These are phyloP conservation scores for Crypturellus undulatus DNA, from an alignment of 2,113 vertebrate species.

Conservation along the genomic window DNA sequence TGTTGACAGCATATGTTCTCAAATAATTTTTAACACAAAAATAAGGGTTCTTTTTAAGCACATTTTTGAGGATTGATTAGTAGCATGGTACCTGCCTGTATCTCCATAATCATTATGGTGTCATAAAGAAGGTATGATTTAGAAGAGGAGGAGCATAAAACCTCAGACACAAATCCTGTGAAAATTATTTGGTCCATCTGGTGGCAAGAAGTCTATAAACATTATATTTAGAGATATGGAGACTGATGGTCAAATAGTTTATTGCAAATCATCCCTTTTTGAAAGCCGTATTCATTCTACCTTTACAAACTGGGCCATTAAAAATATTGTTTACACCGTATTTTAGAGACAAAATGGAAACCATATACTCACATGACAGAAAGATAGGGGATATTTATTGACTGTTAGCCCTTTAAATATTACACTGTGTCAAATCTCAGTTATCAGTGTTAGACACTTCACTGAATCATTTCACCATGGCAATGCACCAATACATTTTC, in stretches of 20 bases:
- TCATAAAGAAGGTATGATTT: conserved; percentile 1
- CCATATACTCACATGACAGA: not conserved
- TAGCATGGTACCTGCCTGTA: not conserved
- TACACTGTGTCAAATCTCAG: not conserved
- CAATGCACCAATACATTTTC: not conserved
- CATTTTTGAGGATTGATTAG: not conserved
- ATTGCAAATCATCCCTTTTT: conserved; percentile 28
- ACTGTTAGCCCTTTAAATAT: conserved; percentile 6
- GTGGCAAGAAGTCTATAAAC: not conserved
- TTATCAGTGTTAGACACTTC: not conserved
- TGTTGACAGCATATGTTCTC: not conserved
- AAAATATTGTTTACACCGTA: conserved; percentile 16
- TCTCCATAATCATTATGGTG: not conserved
- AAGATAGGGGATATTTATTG: conserved; percentile 13
- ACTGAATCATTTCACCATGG: not conserved
- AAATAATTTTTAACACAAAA: not conserved
- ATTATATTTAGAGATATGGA: not conserved
- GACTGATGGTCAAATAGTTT: not conserved
- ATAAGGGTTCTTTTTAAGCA: not conserved
- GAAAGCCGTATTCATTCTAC: conserved; percentile 12
- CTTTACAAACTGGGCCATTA: conserved; percentile 3
- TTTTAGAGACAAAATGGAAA: conserved; percentile 32
- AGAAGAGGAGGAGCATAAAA: not conserved
- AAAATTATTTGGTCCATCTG: not conserved
- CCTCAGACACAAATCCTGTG: not conserved